These are phyloP conservation scores for Equus przewalskii DNA, from an alignment of 2,113 vertebrate genomes.

Conservation along the genomic window DNA sequence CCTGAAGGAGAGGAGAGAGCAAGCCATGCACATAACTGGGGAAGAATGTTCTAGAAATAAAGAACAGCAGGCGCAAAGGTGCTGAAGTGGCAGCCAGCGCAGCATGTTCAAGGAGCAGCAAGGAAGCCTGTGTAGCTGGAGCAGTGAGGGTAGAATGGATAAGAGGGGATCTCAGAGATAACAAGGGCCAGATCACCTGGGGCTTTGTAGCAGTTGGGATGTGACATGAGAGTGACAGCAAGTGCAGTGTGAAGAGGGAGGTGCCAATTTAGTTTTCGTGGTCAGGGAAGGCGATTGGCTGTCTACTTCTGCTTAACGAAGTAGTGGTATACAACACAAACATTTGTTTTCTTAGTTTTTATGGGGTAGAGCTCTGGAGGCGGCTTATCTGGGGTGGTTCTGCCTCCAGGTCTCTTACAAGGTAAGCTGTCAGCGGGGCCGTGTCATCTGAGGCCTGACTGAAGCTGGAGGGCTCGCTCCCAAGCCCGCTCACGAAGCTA, in stretches of 20 bases:
- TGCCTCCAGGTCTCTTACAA: too few relatives aligned
- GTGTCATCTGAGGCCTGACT: background rate
- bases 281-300: background rate
- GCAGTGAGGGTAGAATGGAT: background rate
- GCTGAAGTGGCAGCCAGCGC: background rate
- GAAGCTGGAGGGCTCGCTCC: background rate
- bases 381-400: background rate
- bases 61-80: background rate
- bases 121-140: background rate
- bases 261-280: background rate
- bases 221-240: accelerated
- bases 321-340: background rate
- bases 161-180: background rate
- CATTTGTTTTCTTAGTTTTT: background rate
- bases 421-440: background rate
- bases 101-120: background rate
- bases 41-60: background rate
- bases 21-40: background rate
- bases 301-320: background rate
- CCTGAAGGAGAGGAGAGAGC: background rate
- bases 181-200: background rate
- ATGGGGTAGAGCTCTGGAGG: background rate
- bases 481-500: background rate
- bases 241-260: too few relatives aligned
- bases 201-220: too few relatives aligned